Base-by-base conservation (phyloP, 2,797 vertebrate genomes). In the Melanotaenia pygmaea region DNA sequence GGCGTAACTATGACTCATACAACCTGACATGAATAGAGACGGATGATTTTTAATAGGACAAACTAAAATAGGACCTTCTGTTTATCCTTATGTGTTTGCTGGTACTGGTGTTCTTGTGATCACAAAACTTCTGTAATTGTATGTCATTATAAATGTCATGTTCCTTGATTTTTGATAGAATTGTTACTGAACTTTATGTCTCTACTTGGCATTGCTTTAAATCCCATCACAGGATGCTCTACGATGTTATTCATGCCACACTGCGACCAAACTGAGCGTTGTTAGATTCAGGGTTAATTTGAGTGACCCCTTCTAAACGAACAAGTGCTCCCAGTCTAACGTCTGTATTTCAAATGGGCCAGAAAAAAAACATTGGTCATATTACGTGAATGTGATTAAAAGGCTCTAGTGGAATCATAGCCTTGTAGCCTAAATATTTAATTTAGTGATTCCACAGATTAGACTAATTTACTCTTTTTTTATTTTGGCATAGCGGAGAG, bases 211-310 rank as follows among this genome's bases (percentile, higher is more conserved):
- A 26, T 63, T 34, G 8, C 22, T 34, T 34, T 32, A 50, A 43
- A 51, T 51, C 14, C 34, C 24, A 62, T 61, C 53, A 43, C 45
- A 64, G 28, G 34, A 43, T 10, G 9, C 26, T 34, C 24, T 26
- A 22, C 24, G 43, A 34, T 59, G 24, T 50, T 37, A 47, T 38
- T 64, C 10, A 20, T 37, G 28, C 3, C 5, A 56, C 24, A 28
- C 45, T 45, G 24, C 10, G 45, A 58, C 51, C 56, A 3, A 69
- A 72, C 8, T 30, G 22, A 40, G 7, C 24, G 37, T 24, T 37
- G 20, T 47, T 58, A 53, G 13, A 68, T 61, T 64, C 20, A 34
- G 50, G 74, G 71, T 73, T 84, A 76, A 81, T 84, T 76, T 35
- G 56, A 79, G 2, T 60, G 64, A 22, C 57, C 22, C 32, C 35